Conservation (phyloP, 2,888 invertebrate species). For the Cyclophora albipunctata region DNA sequence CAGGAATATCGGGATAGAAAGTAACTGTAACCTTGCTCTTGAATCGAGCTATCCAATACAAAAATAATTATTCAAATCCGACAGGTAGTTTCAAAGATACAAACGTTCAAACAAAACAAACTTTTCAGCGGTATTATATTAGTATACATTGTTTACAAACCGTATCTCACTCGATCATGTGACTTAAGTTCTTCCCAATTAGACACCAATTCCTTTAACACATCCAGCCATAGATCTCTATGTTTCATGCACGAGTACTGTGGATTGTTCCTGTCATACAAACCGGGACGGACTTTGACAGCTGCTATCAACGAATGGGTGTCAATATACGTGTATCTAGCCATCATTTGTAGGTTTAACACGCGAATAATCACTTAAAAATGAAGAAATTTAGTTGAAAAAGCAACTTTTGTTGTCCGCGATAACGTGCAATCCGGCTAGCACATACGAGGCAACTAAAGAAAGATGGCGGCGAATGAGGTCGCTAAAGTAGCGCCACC, state of each 20-base stretch:
- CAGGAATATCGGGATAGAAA: too few relatives aligned
- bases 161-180: conserved; percentile 26
- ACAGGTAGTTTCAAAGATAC: too few relatives aligned
- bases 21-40: too few relatives aligned
- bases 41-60: too few relatives aligned
- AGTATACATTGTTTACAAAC: too few relatives aligned
- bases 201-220: conserved; percentile 35
- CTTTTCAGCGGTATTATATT: too few relatives aligned
- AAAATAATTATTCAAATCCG: too few relatives aligned
- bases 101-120: too few relatives aligned
- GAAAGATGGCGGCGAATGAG: conserved; percentile 24
- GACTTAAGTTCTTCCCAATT: conserved; percentile 35
- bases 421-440: conserved; percentile 27
- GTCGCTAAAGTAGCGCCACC: conserved; percentile 30
- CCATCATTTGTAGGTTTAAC: too few relatives aligned
- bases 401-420: conserved; percentile 1
- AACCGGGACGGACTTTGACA: conserved; percentile 33
- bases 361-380: too few relatives aligned
- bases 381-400: too few relatives aligned
- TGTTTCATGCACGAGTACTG: conserved; percentile 35
- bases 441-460: conserved; percentile 38
- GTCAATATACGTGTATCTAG: conserved; percentile 17
- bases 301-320: conserved; percentile 36
- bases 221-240: conserved; percentile 41
- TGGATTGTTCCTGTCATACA: conserved; percentile 38